Evolutionary conservation across 2,888 invertebrate genomes (phyloP).

Genomic region (Lacanobia wlatinum): DNA sequence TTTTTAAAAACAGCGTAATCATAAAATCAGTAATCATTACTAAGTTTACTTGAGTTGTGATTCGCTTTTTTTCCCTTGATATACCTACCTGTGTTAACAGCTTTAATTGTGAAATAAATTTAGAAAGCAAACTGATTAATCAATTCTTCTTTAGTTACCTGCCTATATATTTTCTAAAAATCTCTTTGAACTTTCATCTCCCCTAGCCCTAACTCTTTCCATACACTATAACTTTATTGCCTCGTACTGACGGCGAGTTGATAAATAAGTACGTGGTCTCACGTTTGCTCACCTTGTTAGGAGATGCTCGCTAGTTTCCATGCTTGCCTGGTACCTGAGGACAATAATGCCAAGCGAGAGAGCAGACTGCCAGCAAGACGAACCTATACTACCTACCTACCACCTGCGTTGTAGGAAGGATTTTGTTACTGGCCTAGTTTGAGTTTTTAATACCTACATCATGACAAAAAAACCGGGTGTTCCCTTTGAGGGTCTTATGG

Average conservation of each 20-base stretch:
- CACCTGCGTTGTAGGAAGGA: neutral
- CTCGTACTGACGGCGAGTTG: constrained; percentile 21
- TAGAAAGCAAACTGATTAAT: too few relatives aligned
- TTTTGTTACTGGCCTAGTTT: neutral
- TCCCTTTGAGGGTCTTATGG: too few relatives aligned
- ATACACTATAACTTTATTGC: constrained; percentile 18
- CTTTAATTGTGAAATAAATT: too few relatives aligned
- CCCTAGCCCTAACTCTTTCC: neutral
- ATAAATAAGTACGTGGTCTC: constrained; percentile 59
- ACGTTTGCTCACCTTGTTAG: constrained; percentile 53
- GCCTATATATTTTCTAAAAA: neutral
- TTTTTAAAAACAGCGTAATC: too few relatives aligned
- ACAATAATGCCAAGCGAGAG: constrained; percentile 3
- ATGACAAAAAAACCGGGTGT: neutral
- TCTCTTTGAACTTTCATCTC: neutral
- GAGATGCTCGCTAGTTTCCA: constrained; percentile 38
- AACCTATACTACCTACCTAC: too few relatives aligned
- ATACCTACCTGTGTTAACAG: too few relatives aligned
- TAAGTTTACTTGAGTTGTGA: too few relatives aligned
- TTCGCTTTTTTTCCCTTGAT: neutral
- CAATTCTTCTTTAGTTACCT: too few relatives aligned
- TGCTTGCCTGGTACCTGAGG: constrained; percentile 39
- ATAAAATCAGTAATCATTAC: too few relatives aligned
- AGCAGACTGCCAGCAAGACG: neutral
- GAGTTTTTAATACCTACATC: neutral